Base-by-base conservation (phyloP, 2,888 invertebrate species). In the Hydrotaea cyrtoneurina region DNA sequence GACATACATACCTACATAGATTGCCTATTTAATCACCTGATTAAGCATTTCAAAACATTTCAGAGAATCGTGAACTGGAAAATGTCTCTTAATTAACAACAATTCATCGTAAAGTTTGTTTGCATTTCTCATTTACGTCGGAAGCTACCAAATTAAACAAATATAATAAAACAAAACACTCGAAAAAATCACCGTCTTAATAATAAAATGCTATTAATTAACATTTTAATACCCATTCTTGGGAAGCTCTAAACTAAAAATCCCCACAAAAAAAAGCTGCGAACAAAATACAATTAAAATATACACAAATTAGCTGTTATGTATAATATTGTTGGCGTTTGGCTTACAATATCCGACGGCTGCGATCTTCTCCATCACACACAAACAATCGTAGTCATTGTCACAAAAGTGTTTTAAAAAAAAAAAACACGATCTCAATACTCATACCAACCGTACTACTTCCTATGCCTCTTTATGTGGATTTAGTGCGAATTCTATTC, bases 141-240 rank as follows among this genome's bases (percentile, higher is more conserved):
- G 39, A 69, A 23, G 46, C 39, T 39, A 66, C 10, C 4, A 36
- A 21, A 17, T 13, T 15, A 15, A 31, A 59, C 11, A 31, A 31
- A 66, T 11, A 62, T 13, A 62, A 62, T 15, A 39, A 69, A 23
- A 17, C 36, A n/a, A 46, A 5, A 39, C n/a, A n/a, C n/a, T n/a
- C n/a, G n/a, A 31, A 46, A 13, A 69, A 69, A 46, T 69, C 46
- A 59, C 21, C 55, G 21, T 10, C 19, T 55, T 55, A 11, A 21
- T 53, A 55, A 55, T 55, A 21, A n/a, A 55, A 55, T 50, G 13
- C 1, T 50, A 50, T 55, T 55, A 55, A 55, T 55, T 55, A 59
- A 3, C 23, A 23, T 59, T 59, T 10, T 15, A 59, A 4, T 59
- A 26, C 59, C 59, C 23, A 23, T 59, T 59, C 26, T 26, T 23